Conservation (phyloP, 2,113 vertebrate species). For the Cynoglossus semilaevis region DNA sequence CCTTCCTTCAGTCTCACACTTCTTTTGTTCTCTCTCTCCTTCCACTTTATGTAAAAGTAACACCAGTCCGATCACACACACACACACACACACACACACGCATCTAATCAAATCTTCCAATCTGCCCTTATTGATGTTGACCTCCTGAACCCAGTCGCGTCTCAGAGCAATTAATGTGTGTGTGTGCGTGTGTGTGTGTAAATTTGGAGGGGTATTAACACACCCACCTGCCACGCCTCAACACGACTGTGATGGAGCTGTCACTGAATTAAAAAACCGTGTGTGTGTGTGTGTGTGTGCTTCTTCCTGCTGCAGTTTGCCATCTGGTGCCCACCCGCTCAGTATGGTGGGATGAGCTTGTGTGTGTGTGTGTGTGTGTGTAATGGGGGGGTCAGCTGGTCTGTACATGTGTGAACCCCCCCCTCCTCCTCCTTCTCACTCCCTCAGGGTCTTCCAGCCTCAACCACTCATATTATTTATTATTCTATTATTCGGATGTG, state of each 20-base stretch:
- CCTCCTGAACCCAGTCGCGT: conserved; percentile 60
- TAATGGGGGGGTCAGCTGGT: conserved; percentile 15
- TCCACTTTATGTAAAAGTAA: conserved; percentile 13
- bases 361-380: background rate
- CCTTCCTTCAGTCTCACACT: background rate
- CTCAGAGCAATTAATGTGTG: conserved; percentile 60
- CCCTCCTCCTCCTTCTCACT: background rate
- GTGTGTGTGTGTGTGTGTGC: conserved; percentile 16
- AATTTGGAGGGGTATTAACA: conserved; percentile 39
- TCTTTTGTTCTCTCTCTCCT: background rate
- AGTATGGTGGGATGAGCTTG: conserved; percentile 26
- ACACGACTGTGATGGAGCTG: conserved; percentile 64
- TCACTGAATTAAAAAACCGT: conserved; percentile 61
- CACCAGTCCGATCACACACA: conserved; percentile 21
- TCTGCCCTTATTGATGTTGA: conserved; percentile 72
- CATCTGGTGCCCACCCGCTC: conserved; percentile 63
- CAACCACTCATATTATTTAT: conserved; percentile 35
- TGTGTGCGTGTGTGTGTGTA: conserved; percentile 38
- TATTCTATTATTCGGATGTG: background rate
- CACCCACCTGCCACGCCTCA: conserved; percentile 46
- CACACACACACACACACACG: conserved; percentile 23
- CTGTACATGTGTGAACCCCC: conserved; percentile 21
- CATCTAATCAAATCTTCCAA: conserved; percentile 71
- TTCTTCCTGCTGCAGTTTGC: conserved; percentile 28
- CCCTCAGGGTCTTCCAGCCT: conserved; percentile 2